phyloP scores from a whole-genome alignment of 2,113 vertebrate genomes.

The Phyllostomus hastatus region DNA sequence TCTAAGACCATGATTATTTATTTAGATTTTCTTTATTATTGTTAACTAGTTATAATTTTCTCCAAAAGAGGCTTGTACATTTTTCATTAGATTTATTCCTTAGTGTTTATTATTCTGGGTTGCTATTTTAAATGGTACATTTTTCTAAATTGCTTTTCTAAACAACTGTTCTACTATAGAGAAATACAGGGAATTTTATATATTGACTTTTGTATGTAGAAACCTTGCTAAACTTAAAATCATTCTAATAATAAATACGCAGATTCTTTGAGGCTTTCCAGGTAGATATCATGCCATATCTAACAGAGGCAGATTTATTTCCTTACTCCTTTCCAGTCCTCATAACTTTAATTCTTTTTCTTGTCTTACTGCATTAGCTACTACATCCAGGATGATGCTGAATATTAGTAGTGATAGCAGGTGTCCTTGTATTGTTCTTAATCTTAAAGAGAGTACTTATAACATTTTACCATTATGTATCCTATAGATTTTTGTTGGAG shows the following conservation, averaged over 20 bases:
- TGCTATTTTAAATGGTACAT: neutral
- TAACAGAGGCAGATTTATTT: neutral
- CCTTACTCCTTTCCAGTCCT: neutral
- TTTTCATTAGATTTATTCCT: neutral
- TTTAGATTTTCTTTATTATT: neutral
- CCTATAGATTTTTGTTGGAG: neutral
- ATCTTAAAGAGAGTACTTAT: constrained; percentile 5
- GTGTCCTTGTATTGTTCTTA: neutral
- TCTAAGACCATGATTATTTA: constrained; percentile 9
- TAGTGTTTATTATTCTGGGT: neutral
- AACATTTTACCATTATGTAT: neutral
- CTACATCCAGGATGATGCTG: neutral
- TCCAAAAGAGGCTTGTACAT: neutral
- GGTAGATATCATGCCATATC: neutral
- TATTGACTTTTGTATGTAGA: neutral
- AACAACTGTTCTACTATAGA: neutral
- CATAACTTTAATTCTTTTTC: neutral
- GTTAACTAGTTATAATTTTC: neutral
- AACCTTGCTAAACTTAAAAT: constrained; percentile 13
- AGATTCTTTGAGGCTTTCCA: neutral
- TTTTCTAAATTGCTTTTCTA: constrained; percentile 39
- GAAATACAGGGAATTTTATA: neutral
- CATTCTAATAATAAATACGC: constrained; percentile 32
- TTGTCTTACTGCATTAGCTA: neutral
- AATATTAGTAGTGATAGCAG: neutral